phyloP scores from a whole-genome alignment of 2,113 vertebrate genomes.

The Psettodes erumei region DNA sequence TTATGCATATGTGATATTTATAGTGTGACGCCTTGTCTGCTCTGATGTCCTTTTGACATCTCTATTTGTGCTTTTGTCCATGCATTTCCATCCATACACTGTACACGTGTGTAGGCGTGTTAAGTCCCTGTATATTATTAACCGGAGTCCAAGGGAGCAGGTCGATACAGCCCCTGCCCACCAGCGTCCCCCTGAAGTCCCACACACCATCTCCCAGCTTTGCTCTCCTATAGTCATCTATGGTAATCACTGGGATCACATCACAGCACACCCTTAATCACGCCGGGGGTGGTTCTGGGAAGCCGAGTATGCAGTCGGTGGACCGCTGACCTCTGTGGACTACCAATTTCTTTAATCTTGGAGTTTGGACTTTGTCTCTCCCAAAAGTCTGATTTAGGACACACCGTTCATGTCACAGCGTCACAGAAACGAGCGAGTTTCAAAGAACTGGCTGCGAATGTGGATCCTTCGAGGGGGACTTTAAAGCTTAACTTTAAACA shows the following conservation, averaged over 20 bases:
- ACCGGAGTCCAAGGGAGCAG: slow-evolving; percentile 67
- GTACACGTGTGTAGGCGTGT: slow-evolving; percentile 73
- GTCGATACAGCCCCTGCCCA: slow-evolving; percentile 76
- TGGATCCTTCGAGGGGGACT: neutral
- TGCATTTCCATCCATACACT: slow-evolving; percentile 42
- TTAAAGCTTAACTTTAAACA: slow-evolving; percentile 12
- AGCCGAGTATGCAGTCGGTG: slow-evolving; percentile 52
- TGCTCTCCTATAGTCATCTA: slow-evolving; percentile 60
- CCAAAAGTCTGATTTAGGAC: slow-evolving; percentile 42
- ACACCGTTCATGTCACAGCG: slow-evolving; percentile 18
- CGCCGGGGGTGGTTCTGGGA: slow-evolving; percentile 68
- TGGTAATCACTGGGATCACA: slow-evolving; percentile 76
- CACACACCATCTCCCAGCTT: slow-evolving; percentile 65
- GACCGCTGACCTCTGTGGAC: slow-evolving; percentile 59
- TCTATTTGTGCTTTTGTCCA: slow-evolving; percentile 6
- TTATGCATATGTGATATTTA: slow-evolving; percentile 26
- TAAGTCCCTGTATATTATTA: slow-evolving; percentile 79
- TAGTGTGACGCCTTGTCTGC: slow-evolving; percentile 11
- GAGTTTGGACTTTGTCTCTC: slow-evolving; percentile 40
- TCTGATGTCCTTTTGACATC: slow-evolving; percentile 1
- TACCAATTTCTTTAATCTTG: slow-evolving; percentile 62
- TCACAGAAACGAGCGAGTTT: slow-evolving; percentile 15
- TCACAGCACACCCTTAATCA: slow-evolving; percentile 78
- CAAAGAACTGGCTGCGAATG: slow-evolving; percentile 1
- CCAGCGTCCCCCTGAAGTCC: slow-evolving; percentile 72